phyloP scores from a whole-genome alignment of 2,797 vertebrate species.

The Scomberomorus guttatus region DNA sequence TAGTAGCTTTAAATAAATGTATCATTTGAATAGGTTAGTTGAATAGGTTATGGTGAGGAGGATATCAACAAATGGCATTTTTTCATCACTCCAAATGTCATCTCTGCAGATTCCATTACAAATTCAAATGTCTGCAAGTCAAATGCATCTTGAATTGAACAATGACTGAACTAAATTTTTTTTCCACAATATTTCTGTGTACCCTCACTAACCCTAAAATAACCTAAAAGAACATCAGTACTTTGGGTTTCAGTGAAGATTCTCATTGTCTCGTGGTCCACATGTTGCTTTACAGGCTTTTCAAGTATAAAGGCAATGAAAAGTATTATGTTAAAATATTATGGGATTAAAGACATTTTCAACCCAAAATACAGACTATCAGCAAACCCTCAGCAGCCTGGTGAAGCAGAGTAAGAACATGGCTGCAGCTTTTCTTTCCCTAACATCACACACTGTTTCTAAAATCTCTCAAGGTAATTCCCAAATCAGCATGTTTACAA shows the following conservation, averaged over 20 bases:
- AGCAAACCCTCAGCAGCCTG: background rate
- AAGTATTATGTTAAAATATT: too few relatives aligned
- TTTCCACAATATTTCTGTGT: too few relatives aligned
- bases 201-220: background rate
- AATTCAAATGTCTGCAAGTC: background rate
- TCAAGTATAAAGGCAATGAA: background rate
- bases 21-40: background rate
- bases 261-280: background rate
- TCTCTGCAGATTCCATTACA: background rate
- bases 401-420: background rate
- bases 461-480: slow-evolving; percentile 22
- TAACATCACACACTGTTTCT: slow-evolving; percentile 1
- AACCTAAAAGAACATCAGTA: background rate
- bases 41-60: background rate
- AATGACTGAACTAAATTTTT: background rate
- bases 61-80: background rate
- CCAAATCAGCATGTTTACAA: slow-evolving; percentile 27
- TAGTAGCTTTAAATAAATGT: background rate
- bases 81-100: too few relatives aligned
- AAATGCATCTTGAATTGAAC: background rate
- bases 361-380: background rate
- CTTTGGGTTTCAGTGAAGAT: background rate
- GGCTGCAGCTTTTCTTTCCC: background rate
- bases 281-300: background rate
- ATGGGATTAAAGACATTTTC: background rate